phyloP scores from a whole-genome alignment of 2,113 vertebrate species.

The Aplodontia rufa region DNA sequence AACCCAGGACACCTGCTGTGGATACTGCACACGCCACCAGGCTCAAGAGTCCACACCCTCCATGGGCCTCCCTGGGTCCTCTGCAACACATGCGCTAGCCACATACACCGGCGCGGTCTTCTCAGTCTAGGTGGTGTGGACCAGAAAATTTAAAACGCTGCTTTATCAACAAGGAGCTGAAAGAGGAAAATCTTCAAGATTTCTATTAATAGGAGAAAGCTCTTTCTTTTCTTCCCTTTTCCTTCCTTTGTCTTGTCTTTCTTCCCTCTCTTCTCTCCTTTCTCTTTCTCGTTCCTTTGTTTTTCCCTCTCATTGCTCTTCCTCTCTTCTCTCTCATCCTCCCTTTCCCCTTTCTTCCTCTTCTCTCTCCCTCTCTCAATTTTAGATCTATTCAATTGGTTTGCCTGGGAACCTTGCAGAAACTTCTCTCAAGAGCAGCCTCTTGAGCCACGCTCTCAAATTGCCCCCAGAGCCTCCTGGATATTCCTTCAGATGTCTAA shows the following conservation, averaged over 20 bases:
- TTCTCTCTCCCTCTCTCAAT: slow-evolving; percentile 23
- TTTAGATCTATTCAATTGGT: slow-evolving; percentile 55
- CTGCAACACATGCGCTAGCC: rapidly evolving
- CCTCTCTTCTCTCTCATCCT: background rate
- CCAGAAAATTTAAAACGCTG: background rate
- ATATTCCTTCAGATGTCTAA: slow-evolving; percentile 89
- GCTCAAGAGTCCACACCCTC: background rate
- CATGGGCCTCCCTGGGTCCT: rapidly evolving
- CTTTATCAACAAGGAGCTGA: background rate
- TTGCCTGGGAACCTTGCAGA: slow-evolving; percentile 57
- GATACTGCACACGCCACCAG: rapidly evolving
- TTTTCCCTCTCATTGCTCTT: background rate
- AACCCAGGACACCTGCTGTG: no score
- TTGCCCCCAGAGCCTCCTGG: slow-evolving; percentile 84
- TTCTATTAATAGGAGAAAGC: background rate
- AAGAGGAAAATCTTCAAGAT: slow-evolving; percentile 42
- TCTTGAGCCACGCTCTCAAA: slow-evolving; percentile 78
- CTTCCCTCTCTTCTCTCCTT: background rate
- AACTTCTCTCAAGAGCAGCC: slow-evolving; percentile 74
- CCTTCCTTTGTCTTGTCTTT: background rate
- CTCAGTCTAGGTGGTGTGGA: background rate
- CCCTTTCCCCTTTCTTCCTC: background rate
- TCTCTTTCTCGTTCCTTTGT: no score
- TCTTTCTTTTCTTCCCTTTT: background rate
- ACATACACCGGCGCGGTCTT: rapidly evolving